Percentiles rank a stretch among this genome's conserved stretches.
Evolutionary conservation across 2,888 invertebrate species (phyloP).

Genomic region (Chironomus tentans): DNA sequence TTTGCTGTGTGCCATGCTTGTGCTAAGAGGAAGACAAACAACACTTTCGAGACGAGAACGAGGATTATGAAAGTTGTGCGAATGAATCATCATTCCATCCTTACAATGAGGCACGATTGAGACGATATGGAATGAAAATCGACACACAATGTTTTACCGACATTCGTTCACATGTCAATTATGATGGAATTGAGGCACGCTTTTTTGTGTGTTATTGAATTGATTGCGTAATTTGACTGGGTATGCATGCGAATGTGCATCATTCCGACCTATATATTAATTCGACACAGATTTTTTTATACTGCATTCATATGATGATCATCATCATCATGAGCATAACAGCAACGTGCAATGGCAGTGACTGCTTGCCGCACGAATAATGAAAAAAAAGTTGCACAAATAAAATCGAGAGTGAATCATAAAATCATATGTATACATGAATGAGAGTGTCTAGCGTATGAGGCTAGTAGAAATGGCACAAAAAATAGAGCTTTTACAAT

Average conservation of each 20-base stretch:
- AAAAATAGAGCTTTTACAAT: neutral
- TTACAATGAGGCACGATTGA: neutral
- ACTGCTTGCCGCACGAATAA: neutral
- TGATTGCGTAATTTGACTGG: neutral
- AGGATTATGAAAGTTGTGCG: neutral
- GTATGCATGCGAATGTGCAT: neutral
- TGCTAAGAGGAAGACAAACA: neutral
- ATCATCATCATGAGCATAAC: too few relatives aligned
- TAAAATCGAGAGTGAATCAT: conserved; percentile 15
- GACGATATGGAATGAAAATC: neutral
- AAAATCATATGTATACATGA: neutral
- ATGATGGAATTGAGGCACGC: neutral
- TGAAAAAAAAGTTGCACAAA: neutral
- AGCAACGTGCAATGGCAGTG: too few relatives aligned
- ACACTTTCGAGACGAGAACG: neutral
- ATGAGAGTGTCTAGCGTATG: conserved; percentile 1
- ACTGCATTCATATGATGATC: too few relatives aligned
- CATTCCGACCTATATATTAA: conserved; percentile 15
- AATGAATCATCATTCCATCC: neutral
- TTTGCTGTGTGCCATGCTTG: too few relatives aligned
- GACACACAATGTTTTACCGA: too few relatives aligned
- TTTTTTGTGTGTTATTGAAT: neutral
- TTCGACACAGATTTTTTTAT: conserved; percentile 8
- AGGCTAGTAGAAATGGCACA: neutral
- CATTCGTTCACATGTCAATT: too few relatives aligned